Base-by-base conservation (phyloP, 2,888 invertebrate species). In the Graphium colonna region DNA sequence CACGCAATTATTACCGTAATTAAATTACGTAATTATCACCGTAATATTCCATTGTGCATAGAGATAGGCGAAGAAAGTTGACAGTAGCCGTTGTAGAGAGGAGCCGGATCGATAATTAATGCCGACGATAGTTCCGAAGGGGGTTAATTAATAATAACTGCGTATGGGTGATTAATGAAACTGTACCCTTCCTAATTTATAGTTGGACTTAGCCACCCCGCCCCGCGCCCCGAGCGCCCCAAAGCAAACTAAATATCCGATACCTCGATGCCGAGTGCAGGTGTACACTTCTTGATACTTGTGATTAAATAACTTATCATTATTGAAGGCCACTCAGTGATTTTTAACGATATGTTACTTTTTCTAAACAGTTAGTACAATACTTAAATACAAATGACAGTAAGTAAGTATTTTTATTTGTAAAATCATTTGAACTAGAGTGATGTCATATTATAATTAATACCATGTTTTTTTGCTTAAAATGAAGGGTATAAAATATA, bases 131-230 rank as follows among this genome's bases (percentile, higher is more conserved):
- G 82, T 85, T 78, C 76, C 77, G 72, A 79, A 82, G 83, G 86
- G 87, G 83, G 88, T 89, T 88, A 89, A 89, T 89, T 89, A 89
- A 89, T 89, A 89, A 89, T 89, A 89, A 89, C 87, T 84, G 83
- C 85, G 87, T 88, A 89, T 88, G 88, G 87, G 89, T 89, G 89
- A 89, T 89, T 89, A 89, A 89, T 89, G 89, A 89, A 89, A 87
- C 85, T 82, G 80, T 88, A 89, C 89, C 89, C 89, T 89, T 87
- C 87, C 89, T 89, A 89, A 89, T 88, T 89, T 89, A 89, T 89
- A 89, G 89, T 89, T 89, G 88, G 89, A 89, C 88, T 88, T 89
- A 88, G 84, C 83, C 81, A 71, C 80, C 78, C 73, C 77, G 63
- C 71, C 75, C 73, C 80, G 68, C 79, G 64, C 79, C 64, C 61